These are phyloP conservation scores for Taurulus bubalis DNA, from an alignment of 2,113 vertebrate species.

Conservation along the genomic window DNA sequence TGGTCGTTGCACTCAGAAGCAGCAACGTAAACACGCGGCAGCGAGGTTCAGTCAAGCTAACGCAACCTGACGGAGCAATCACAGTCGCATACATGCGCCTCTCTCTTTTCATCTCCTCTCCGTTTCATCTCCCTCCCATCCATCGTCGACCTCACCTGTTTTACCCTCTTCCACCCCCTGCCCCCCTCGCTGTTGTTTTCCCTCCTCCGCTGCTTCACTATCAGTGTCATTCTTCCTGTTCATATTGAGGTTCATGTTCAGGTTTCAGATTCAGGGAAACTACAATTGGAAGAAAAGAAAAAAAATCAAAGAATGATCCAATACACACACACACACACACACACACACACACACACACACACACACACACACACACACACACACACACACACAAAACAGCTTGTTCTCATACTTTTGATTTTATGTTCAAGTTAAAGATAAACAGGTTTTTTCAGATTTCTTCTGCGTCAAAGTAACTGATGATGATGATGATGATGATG, in stretches of 20 bases:
- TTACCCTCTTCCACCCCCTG: not conserved
- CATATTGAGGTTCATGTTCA: not conserved
- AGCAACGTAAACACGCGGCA: conserved; percentile 21
- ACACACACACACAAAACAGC: not conserved
- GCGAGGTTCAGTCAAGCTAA: conserved; percentile 47
- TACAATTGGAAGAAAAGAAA: not conserved
- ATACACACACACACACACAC: not conserved
- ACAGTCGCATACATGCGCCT: conserved; percentile 33
- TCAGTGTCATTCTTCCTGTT: not conserved
- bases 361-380: not conserved
- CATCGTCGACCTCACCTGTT: conserved; percentile 12
- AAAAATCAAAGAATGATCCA: not conserved
- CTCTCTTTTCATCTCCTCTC: conserved; percentile 7
- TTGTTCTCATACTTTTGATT: not conserved
- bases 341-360: not conserved
- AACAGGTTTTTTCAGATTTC: not conserved
- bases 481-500: no score
- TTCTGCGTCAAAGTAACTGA: not conserved
- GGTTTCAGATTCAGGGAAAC: no score
- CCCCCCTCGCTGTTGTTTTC: not conserved
- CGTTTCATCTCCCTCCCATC: conserved; percentile 34
- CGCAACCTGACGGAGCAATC: conserved; percentile 52
- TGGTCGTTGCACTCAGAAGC: conserved; percentile 26
- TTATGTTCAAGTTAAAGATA: not conserved
- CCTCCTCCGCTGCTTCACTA: not conserved